Conservation (phyloP, 1,140 invertebrate species). For the Zaprionus kolodkinae region DNA sequence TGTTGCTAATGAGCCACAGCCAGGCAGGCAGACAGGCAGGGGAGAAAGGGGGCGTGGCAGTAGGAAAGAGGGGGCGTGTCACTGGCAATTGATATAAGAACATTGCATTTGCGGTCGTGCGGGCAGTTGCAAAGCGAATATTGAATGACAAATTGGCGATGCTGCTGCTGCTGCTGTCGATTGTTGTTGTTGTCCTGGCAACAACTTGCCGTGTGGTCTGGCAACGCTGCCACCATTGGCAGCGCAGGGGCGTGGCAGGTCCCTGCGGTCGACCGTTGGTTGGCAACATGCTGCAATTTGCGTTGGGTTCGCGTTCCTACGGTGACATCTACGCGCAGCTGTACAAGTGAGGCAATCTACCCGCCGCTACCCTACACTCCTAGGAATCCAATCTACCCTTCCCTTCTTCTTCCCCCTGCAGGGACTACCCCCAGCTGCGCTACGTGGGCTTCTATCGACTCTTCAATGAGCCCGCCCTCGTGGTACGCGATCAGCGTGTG, state of each 20-base stretch:
- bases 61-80: neutral
- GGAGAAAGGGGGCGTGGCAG: neutral
- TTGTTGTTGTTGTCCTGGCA: neutral
- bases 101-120: neutral
- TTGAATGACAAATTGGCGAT: neutral
- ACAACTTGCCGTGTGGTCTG: neutral
- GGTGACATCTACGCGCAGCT: slow-evolving; percentile 56
- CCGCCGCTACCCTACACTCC: rapidly evolving
- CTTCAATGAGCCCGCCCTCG: slow-evolving; percentile 65
- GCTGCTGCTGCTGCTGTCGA: slow-evolving; percentile 17
- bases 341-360: slow-evolving; percentile 52
- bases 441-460: slow-evolving; percentile 68
- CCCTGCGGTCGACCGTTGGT: slow-evolving; percentile 53
- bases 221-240: slow-evolving; percentile 41
- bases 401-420: neutral
- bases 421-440: slow-evolving; percentile 30
- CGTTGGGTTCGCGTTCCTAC: slow-evolving; percentile 41
- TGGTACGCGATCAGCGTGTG: slow-evolving; percentile 52
- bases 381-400: too few species aligned
- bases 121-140: neutral
- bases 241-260: slow-evolving; percentile 38
- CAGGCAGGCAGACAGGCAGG: neutral
- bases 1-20: slow-evolving; percentile 28
- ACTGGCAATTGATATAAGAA: slow-evolving; percentile 6
- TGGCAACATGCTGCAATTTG: slow-evolving; percentile 62